Conservation (phyloP, 1,140 invertebrate genomes). For the Dufourea novaeangliae region DNA sequence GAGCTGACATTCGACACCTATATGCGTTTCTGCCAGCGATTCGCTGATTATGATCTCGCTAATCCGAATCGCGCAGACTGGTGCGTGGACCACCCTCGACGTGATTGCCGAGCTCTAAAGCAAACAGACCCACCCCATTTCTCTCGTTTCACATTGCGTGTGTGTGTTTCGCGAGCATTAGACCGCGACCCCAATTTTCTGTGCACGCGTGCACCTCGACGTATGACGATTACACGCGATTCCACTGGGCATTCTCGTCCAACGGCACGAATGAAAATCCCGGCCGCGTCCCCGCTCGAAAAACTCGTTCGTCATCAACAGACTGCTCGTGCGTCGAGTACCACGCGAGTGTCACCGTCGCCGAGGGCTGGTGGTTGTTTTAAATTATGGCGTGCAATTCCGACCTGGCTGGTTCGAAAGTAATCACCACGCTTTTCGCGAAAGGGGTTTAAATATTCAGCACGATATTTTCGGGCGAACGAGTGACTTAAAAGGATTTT, state of each 20-base stretch:
- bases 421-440: background rate
- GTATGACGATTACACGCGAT: slow-evolving; percentile 60
- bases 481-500: slow-evolving; percentile 3
- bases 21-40: slow-evolving; percentile 62
- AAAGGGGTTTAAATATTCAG: background rate
- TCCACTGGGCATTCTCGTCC: slow-evolving; percentile 54
- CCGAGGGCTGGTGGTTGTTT: background rate
- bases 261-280: slow-evolving; percentile 53
- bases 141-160: slow-evolving; percentile 1
- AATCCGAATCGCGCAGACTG: slow-evolving; percentile 68
- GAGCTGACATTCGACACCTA: slow-evolving; percentile 79
- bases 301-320: slow-evolving; percentile 35
- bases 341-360: background rate
- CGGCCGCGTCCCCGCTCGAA: slow-evolving; percentile 30
- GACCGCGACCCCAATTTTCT: slow-evolving; percentile 57
- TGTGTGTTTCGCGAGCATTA: slow-evolving; percentile 26
- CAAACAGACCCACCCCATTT: slow-evolving; percentile 58
- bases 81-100: slow-evolving; percentile 69
- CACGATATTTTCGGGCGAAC: background rate
- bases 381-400: background rate
- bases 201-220: slow-evolving; percentile 43
- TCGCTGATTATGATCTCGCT: slow-evolving; percentile 79
- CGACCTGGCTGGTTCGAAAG: background rate
- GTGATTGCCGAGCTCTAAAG: slow-evolving; percentile 72
- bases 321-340: too few relatives aligned